Evolutionary conservation across 2,797 vertebrate genomes (phyloP).

Genomic region (Danio choprae): DNA sequence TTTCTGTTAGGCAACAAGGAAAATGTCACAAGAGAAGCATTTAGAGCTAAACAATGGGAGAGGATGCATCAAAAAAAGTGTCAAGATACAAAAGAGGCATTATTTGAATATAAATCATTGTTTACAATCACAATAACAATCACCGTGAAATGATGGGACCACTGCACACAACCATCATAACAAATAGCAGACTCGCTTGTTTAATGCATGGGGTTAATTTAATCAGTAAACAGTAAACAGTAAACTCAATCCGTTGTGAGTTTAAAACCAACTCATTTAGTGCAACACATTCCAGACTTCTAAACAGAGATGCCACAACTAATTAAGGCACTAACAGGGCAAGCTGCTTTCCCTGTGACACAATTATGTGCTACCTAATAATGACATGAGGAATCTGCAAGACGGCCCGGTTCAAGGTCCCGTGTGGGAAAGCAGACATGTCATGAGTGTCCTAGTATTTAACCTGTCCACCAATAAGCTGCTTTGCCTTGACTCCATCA

Average conservation of each 20-base stretch:
- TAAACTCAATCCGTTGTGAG: constrained; percentile 13
- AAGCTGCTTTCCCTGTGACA: constrained; percentile 56
- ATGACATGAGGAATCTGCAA: constrained; percentile 34
- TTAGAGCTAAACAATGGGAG: constrained; percentile 4
- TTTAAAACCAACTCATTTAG: constrained; percentile 14
- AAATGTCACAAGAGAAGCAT: constrained; percentile 15
- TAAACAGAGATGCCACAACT: constrained; percentile 20
- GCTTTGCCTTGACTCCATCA: constrained; percentile 52
- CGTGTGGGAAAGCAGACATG: constrained; percentile 27
- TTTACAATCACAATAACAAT: constrained; percentile 33
- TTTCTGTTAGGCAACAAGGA: constrained; percentile 36
- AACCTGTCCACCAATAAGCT: constrained; percentile 50
- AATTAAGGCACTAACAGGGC: constrained; percentile 48
- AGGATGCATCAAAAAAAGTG: constrained; percentile 1
- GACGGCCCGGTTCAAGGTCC: constrained; percentile 19
- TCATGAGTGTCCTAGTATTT: constrained; percentile 50
- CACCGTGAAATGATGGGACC: constrained; percentile 1
- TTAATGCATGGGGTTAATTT: constrained; percentile 22
- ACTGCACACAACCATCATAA: neutral
- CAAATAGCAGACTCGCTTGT: constrained; percentile 1
- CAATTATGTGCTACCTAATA: constrained; percentile 52
- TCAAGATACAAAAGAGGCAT: neutral
- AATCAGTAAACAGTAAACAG: constrained; percentile 14
- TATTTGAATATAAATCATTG: neutral
- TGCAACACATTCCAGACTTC: constrained; percentile 3